Evolutionary conservation across 2,797 vertebrate species (phyloP), one percentile per base, ranked within the genome.

Genomic region (Megalops cyprinoides): DNA sequence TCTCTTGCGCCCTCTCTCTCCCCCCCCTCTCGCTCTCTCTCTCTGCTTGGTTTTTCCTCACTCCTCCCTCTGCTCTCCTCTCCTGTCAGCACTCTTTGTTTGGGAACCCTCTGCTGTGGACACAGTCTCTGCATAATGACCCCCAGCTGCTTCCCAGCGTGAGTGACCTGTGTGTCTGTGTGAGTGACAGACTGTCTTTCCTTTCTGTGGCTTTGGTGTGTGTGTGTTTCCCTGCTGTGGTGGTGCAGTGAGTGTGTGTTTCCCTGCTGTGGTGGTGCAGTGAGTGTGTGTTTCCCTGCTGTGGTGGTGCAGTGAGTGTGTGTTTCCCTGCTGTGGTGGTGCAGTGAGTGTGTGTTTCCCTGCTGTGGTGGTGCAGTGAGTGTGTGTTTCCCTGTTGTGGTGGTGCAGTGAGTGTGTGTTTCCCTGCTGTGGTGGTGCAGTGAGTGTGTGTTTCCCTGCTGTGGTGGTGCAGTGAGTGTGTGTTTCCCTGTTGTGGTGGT

Each of bases 41-140:
- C 39, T 31, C 53, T 4, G 87, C 46, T 7, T 7, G 20, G 15
- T 37, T n/a, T n/a, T n/a, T n/a, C n/a, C n/a, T n/a, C n/a, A n/a
- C 69, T 39, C 23, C 44, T 12, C 42, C 20, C 12, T 71, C 76
- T 56, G 48, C 60, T n/a, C 42, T 46, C 84, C 78, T 88, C 88
- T 82, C 84, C 90, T 86, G 89, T 89, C 90, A 95, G 95, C 94
- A 96, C 90, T 93, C 91, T 84, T 92, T 95, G 93, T 87, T 95
- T 89, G 92, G 94, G 85, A 95, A 93, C 88, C 93, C 90, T 89
- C 92, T 94, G 87, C 91, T 95, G 74, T 94, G 93, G 94, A 92
- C 92, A 88, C 94, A 94, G 87, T 91, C 95, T 90, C 93, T 96
- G 84, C 94, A 94, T 87, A 92, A 87, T 94, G 93, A 94, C 81